Conservation (phyloP, 2,113 vertebrate species). For the Oostethus manadensis region DNA sequence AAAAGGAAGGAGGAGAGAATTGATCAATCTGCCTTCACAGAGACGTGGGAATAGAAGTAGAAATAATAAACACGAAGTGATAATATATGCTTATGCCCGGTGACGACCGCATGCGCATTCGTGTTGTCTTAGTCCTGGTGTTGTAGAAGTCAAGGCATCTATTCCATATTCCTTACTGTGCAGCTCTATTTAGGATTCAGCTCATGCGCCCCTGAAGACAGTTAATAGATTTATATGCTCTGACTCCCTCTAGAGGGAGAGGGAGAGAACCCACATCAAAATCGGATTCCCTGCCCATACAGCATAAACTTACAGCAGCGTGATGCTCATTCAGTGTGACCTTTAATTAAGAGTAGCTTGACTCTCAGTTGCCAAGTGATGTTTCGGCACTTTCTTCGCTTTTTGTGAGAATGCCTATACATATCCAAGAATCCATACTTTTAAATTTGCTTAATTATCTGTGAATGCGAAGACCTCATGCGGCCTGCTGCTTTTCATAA, state of each 20-base stretch:
- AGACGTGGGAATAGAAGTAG: slow-evolving; percentile 24
- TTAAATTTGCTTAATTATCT: not conserved
- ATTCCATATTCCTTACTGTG: slow-evolving; percentile 2
- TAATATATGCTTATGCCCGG: slow-evolving; percentile 31
- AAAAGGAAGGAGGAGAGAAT: slow-evolving; percentile 36
- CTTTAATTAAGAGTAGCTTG: slow-evolving; percentile 5
- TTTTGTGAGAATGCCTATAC: slow-evolving; percentile 5
- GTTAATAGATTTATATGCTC: slow-evolving; percentile 32
- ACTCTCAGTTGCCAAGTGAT: not conserved
- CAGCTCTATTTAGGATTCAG: slow-evolving; percentile 10
- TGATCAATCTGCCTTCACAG: slow-evolving; percentile 32
- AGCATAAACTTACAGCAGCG: not conserved
- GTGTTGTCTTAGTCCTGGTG: slow-evolving; percentile 28
- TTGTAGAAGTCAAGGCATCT: not conserved
- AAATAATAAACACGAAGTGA: slow-evolving; percentile 54
- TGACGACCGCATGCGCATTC: slow-evolving; percentile 7
- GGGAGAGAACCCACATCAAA: slow-evolving; percentile 3
- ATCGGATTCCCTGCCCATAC: too few species aligned
- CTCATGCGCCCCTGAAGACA: not conserved
- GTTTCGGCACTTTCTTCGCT: not conserved
- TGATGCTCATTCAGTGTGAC: slow-evolving; percentile 4
- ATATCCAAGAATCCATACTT: slow-evolving; percentile 1
- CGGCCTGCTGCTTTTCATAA: not conserved
- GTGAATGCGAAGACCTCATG: not conserved
- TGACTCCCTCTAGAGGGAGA: slow-evolving; percentile 59